Evolutionary conservation across 2,797 vertebrate genomes (phyloP).

Genomic region (Steatocranus sp.): DNA sequence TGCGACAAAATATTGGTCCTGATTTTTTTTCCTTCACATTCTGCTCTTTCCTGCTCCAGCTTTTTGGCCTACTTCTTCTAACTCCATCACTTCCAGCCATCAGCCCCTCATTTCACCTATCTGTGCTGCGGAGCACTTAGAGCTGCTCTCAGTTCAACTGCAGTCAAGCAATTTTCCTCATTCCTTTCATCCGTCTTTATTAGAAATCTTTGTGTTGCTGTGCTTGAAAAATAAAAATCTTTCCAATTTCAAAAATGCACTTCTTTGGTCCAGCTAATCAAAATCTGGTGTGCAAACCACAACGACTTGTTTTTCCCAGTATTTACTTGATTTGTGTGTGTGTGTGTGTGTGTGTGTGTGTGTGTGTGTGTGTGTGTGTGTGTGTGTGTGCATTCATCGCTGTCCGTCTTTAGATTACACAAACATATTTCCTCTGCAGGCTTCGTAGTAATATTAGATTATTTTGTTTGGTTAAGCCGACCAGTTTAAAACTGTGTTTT

Average conservation of each 20-base stretch:
- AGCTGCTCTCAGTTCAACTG: background rate
- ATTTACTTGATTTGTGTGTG: background rate
- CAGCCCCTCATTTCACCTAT: background rate
- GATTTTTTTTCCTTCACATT: background rate
- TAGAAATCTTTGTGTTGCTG: background rate
- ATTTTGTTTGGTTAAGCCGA: constrained; percentile 1
- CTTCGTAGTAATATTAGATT: background rate
- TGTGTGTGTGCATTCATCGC: background rate
- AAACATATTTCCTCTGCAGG: background rate
- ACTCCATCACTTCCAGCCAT: background rate
- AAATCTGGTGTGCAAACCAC: background rate
- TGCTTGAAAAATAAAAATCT: background rate
- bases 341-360: background rate
- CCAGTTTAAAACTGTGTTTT: constrained; percentile 6
- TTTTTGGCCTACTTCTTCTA: constrained; percentile 10
- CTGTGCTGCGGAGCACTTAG: background rate
- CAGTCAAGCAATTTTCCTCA: background rate
- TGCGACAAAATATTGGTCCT: background rate
- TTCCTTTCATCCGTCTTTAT: background rate
- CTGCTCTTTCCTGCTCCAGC: background rate
- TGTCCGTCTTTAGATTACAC: background rate
- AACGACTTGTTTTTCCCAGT: background rate
- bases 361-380: background rate
- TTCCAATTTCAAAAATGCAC: background rate
- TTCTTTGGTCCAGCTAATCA: background rate